Conservation (phyloP, 2,113 vertebrate genomes). For the Sander vitreus region DNA sequence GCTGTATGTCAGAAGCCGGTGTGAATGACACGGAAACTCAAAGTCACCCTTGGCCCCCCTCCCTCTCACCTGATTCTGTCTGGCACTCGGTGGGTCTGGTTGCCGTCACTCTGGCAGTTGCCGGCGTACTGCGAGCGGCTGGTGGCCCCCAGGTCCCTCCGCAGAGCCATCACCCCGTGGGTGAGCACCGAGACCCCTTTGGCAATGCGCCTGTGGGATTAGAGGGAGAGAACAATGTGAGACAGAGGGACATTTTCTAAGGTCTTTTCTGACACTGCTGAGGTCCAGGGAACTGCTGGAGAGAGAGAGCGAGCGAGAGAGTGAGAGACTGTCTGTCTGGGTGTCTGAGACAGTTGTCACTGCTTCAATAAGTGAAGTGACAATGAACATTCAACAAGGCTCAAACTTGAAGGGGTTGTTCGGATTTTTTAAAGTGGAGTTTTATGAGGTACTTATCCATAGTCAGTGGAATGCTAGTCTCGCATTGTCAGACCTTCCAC, state of each 20-base stretch:
- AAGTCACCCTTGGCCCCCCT: slow-evolving; percentile 1
- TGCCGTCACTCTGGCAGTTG: slow-evolving; percentile 90
- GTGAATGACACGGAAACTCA: slow-evolving; percentile 24
- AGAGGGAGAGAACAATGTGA: slow-evolving; percentile 48
- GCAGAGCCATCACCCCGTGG: slow-evolving; percentile 91
- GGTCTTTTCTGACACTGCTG: slow-evolving; percentile 26
- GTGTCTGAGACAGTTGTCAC: not conserved
- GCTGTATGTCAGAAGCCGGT: not conserved
- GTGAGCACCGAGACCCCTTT: slow-evolving; percentile 94
- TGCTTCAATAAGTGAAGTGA: not conserved
- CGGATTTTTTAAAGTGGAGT: too few relatives aligned
- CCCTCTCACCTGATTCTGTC: slow-evolving; percentile 88
- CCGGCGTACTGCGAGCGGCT: slow-evolving; percentile 87
- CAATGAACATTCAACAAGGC: slow-evolving; percentile 1
- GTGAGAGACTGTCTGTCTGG: not conserved
- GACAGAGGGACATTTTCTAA: slow-evolving; percentile 20
- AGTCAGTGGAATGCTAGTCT: too few relatives aligned
- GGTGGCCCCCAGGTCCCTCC: slow-evolving; percentile 86
- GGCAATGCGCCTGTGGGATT: slow-evolving; percentile 82
- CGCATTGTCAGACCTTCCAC: too few relatives aligned
- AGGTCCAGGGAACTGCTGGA: slow-evolving; percentile 7
- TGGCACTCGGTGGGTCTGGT: slow-evolving; percentile 85
- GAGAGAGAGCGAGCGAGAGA: slow-evolving; percentile 12
- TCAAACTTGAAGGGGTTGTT: not conserved
- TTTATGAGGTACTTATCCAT: too few relatives aligned